These are phyloP conservation scores for Hipparchia semele DNA, from an alignment of 2,888 invertebrate genomes.

Conservation along the genomic window DNA sequence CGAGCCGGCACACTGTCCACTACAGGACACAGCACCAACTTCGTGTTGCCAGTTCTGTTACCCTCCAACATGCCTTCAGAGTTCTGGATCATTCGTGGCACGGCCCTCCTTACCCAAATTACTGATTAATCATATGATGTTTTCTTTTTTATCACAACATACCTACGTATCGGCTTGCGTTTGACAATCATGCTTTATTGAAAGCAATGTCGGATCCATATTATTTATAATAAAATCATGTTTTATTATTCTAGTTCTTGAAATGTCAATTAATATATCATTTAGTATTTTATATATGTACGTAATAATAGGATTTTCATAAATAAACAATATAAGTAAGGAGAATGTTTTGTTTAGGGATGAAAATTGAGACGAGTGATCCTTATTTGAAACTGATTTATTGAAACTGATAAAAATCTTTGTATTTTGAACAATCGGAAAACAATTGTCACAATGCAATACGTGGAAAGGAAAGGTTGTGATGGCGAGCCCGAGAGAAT, in stretches of 20 bases:
- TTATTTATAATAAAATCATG: neutral
- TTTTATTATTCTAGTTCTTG: neutral
- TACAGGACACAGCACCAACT: slow-evolving; percentile 97
- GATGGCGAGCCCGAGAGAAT: slow-evolving; percentile 55
- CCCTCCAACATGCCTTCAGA: slow-evolving; percentile 85
- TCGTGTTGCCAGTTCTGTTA: slow-evolving; percentile 90
- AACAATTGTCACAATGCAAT: slow-evolving; percentile 52
- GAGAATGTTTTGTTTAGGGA: slow-evolving; percentile 21
- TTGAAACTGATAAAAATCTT: slow-evolving; percentile 62
- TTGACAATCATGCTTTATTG: too few relatives aligned
- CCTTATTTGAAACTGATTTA: slow-evolving; percentile 62
- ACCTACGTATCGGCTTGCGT: neutral
- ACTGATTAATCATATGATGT: slow-evolving; percentile 79
- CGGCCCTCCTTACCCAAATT: slow-evolving; percentile 92
- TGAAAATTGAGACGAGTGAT: slow-evolving; percentile 54
- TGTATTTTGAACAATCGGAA: slow-evolving; percentile 62
- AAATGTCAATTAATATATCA: neutral
- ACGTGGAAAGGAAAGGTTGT: slow-evolving; percentile 45
- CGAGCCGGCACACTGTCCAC: slow-evolving; percentile 94
- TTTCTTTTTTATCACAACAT: too few relatives aligned
- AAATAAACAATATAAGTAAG: slow-evolving; percentile 3
- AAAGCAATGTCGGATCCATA: too few relatives aligned
- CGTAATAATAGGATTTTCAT: neutral
- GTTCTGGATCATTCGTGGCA: slow-evolving; percentile 95
- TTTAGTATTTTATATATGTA: neutral